Base-by-base conservation (phyloP, 1,140 invertebrate genomes). In the Ips nitidus region DNA sequence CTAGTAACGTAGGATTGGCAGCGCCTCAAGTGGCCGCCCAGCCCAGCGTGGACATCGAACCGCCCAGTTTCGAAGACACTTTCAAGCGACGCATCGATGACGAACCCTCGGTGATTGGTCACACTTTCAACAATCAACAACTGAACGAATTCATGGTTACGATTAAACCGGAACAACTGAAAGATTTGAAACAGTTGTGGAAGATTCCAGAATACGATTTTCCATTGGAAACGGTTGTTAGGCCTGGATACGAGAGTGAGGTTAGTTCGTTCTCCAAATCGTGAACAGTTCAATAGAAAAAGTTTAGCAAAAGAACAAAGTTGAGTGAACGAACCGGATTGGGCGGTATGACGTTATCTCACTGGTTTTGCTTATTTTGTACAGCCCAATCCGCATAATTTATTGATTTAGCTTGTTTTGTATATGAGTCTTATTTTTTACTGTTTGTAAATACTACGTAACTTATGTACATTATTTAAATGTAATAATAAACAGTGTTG, bases 121-220 rank as follows among this genome's bases (percentile, higher is more conserved):
- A 71, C 50, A 71, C 47, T 4, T 69, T 72, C 39, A 63, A 52
- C 52, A 53, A 62, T 6, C 62, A 69, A 68, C 65, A 71, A 57
- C n/a, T 72, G n/a, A 61, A 40, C 22, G 71, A 75, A 52, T 71
- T 68, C 40, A 72, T 75, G 73, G 53, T 73, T 6, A 70, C 74
- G 1, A 64, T 74, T 40, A 77, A 71, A 42, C 70, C 67, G 3
- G 71, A 75, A 57, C 72, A 77, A 43, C 72, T 76, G 74, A 75
- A 76, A 52, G 70, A 77, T 62, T 58, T 81, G 36, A 70, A 77
- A 63, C 65, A 76, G 40, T 66, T 73, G 22, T 78, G 78, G 61
- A 71, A 76, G 4, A 80, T 81, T 45, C 80, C 80, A 4, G 79
- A 81, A 58, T 79, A 77, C 55, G 75, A 80, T 40, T 81, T 81